Conservation (phyloP, 2,888 invertebrate genomes). For the Dastarcus helophoroides region DNA sequence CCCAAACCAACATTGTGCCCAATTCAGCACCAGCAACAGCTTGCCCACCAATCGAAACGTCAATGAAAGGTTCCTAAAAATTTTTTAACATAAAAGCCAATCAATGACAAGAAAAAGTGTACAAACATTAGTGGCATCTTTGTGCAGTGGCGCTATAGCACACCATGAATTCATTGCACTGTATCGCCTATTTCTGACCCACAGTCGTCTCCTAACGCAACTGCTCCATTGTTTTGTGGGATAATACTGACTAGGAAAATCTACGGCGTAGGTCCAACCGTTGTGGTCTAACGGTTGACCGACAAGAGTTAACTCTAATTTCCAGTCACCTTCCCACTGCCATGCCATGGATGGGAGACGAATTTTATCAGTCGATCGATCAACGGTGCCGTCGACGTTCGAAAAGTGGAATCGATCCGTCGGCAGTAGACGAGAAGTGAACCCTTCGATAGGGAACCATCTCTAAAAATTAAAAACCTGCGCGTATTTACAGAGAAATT, state of each 20-base stretch:
- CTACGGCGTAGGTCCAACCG: slow-evolving; percentile 89
- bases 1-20: slow-evolving; percentile 79
- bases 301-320: slow-evolving; percentile 69
- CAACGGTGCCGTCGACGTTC: slow-evolving; percentile 67
- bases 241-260: slow-evolving; percentile 76
- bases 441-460: slow-evolving; percentile 85
- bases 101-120: background rate
- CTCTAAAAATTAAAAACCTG: slow-evolving; percentile 41
- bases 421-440: slow-evolving; percentile 69
- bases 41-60: slow-evolving; percentile 78
- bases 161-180: slow-evolving; percentile 89
- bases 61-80: slow-evolving; percentile 78
- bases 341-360: slow-evolving; percentile 86
- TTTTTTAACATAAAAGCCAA: background rate
- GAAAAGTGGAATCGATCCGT: slow-evolving; percentile 84
- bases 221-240: slow-evolving; percentile 80
- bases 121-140: slow-evolving; percentile 67
- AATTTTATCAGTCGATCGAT: slow-evolving; percentile 69
- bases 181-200: slow-evolving; percentile 79
- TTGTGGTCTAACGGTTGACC: slow-evolving; percentile 82
- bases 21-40: slow-evolving; percentile 65
- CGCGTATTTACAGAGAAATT: too few relatives aligned
- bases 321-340: slow-evolving; percentile 96
- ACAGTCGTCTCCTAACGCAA: slow-evolving; percentile 78
- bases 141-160: slow-evolving; percentile 77